A percentile compares a stretch with the other conserved stretches of the same genome.
phyloP scores from a whole-genome alignment of 2,113 vertebrate genomes.

The Orthonyx spaldingii region DNA sequence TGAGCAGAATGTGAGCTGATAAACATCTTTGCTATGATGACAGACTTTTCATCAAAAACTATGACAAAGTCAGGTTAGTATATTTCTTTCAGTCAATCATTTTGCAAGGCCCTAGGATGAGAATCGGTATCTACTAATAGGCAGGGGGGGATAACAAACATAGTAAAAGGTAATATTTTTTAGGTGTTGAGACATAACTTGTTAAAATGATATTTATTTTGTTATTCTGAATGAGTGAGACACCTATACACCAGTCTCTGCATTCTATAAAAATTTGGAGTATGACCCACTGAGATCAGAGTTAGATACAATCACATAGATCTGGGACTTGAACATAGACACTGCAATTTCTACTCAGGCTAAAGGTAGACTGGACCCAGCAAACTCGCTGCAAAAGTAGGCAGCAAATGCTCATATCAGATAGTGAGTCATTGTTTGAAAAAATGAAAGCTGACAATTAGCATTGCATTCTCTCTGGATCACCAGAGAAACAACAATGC shows the following conservation, averaged over 20 bases:
- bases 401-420: neutral
- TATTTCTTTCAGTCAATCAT: neutral
- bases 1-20: neutral
- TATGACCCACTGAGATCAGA: neutral
- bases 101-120: neutral
- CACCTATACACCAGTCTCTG: neutral
- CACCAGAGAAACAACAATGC: slow-evolving; percentile 3
- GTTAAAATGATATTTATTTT: neutral
- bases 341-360: neutral
- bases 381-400: neutral
- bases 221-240: neutral
- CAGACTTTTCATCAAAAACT: neutral
- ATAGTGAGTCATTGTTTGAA: neutral
- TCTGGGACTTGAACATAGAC: neutral
- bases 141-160: accelerated
- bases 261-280: neutral
- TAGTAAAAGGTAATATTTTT: neutral
- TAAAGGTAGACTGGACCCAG: neutral
- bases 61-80: neutral
- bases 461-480: neutral
- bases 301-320: neutral
- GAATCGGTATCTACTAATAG: neutral
- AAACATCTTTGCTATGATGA: neutral
- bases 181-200: neutral
- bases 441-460: neutral